Evolutionary conservation across 1,140 invertebrate genomes (phyloP).

Genomic region (Paraescarpia echinospica): DNA sequence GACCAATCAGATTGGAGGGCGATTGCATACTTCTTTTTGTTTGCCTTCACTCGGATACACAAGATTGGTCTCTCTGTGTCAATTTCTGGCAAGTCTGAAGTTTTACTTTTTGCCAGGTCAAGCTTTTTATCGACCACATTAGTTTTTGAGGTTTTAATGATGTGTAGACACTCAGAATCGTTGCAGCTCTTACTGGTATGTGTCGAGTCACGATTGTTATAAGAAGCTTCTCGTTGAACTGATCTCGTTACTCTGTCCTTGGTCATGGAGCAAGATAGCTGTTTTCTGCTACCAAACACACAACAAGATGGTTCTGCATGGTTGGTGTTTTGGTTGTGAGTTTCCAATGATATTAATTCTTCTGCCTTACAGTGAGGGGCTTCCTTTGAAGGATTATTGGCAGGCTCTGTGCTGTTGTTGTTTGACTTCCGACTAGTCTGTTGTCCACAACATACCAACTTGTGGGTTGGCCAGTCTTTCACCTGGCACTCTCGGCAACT

Average conservation of each 20-base stretch:
- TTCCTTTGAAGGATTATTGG: neutral
- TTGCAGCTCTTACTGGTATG: neutral
- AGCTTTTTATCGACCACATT: neutral
- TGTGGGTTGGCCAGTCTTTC: conserved; percentile 43
- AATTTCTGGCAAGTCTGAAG: conserved; percentile 35
- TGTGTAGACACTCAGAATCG: neutral
- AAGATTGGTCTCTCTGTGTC: conserved; percentile 29
- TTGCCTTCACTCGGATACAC: conserved; percentile 40
- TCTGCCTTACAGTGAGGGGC: neutral
- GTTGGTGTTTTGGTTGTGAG: neutral
- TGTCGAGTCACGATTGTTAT: neutral
- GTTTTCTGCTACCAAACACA: conserved; percentile 7
- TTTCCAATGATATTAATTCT: neutral
- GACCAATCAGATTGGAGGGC: conserved; percentile 38
- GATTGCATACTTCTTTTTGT: conserved; percentile 42
- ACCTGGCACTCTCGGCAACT: conserved; percentile 46
- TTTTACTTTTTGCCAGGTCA: conserved; percentile 30
- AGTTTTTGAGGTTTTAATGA: conserved; percentile 25
- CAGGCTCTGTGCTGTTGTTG: neutral
- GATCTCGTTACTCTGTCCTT: neutral
- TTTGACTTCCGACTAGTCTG: neutral
- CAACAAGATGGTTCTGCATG: neutral
- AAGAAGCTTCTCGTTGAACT: neutral
- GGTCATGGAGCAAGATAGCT: neutral
- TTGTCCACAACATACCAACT: conserved; percentile 24